Evolutionary conservation across 2,888 invertebrate species (phyloP).

Genomic region (Phyllotreta striolata): DNA sequence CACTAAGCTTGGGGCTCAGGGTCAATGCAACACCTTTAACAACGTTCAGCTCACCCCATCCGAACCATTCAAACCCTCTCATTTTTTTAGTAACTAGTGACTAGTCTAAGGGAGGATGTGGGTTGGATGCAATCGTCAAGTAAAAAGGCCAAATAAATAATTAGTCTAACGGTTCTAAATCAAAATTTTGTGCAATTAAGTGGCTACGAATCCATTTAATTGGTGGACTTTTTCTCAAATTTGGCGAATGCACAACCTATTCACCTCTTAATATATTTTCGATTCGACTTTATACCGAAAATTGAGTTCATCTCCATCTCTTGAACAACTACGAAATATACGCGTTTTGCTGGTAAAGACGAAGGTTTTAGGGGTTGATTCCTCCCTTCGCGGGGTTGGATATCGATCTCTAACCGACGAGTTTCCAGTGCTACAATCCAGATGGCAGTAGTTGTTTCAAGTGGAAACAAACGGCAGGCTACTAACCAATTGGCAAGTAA

Average conservation of each 20-base stretch:
- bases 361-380: conserved; percentile 23
- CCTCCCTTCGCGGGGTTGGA: conserved; percentile 2
- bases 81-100: conserved; percentile 32
- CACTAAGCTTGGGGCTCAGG: conserved; percentile 58
- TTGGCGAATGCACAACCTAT: too few relatives aligned
- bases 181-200: background rate
- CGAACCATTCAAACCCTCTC: conserved; percentile 19
- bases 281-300: background rate
- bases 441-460: conserved; percentile 42
- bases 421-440: conserved; percentile 26
- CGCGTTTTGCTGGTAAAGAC: conserved; percentile 26
- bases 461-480: conserved; percentile 30
- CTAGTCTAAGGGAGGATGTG: too few relatives aligned
- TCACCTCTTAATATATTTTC: too few relatives aligned
- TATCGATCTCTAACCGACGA: conserved; percentile 33
- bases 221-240: too few relatives aligned
- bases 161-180: too few relatives aligned
- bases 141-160: too few relatives aligned
- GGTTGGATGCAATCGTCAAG: too few relatives aligned
- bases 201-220: conserved; percentile 6
- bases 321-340: conserved; percentile 34
- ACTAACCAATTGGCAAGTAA: conserved; percentile 41
- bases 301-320: conserved; percentile 31
- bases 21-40: conserved; percentile 59
- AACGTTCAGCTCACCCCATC: conserved; percentile 54